Conservation (phyloP, 2,888 invertebrate species). For the Temnothorax unifasciatus region DNA sequence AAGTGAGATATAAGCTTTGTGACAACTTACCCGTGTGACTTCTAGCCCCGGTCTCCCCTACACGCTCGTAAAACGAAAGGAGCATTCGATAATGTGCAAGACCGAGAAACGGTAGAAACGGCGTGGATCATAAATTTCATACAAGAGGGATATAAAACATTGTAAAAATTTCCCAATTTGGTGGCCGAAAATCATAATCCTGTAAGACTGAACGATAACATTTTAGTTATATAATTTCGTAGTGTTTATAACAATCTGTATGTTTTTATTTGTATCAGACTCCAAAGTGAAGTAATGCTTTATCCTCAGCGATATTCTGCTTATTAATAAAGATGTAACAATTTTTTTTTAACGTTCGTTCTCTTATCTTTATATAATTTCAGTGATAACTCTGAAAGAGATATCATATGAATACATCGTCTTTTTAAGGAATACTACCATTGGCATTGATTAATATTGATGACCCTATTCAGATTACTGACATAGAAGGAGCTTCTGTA, state of each 20-base stretch:
- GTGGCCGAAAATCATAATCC: neutral
- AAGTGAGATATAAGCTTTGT: too few relatives aligned
- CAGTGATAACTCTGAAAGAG: neutral
- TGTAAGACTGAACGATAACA: neutral
- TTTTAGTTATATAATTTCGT: slow-evolving; percentile 7
- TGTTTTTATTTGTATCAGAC: neutral
- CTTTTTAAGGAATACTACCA: slow-evolving; percentile 4
- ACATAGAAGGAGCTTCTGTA: neutral
- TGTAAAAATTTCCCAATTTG: slow-evolving; percentile 12
- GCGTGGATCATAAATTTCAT: slow-evolving; percentile 19
- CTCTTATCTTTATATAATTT: neutral
- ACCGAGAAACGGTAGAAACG: slow-evolving; percentile 11
- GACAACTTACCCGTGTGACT: too few relatives aligned
- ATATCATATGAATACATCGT: neutral
- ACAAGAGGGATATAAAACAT: neutral
- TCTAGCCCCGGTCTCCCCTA: too few relatives aligned
- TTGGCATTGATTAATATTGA: slow-evolving; percentile 13
- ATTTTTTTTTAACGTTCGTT: neutral
- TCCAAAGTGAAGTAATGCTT: neutral
- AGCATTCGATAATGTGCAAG: slow-evolving; percentile 22
- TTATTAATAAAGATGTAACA: neutral
- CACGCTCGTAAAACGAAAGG: slow-evolving; percentile 39
- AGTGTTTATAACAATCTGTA: neutral
- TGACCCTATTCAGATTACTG: neutral
- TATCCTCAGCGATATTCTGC: neutral